Evolutionary conservation across 2,113 vertebrate genomes (phyloP), one percentile per base, ranked within the genome.

Genomic region (Mixornis gularis): DNA sequence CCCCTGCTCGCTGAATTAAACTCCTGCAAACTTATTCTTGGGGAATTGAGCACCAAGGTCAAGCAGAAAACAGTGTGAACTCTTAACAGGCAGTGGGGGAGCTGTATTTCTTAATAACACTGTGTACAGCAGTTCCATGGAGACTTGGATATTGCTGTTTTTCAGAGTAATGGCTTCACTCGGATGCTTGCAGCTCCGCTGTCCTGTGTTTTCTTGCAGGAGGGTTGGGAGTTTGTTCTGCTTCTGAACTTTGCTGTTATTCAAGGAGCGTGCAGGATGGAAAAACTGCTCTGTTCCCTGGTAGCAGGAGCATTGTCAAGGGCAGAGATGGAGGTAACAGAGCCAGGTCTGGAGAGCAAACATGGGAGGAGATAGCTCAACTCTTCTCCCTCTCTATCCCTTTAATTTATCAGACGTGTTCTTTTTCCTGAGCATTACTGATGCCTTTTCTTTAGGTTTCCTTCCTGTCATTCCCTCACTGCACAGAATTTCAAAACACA

Each of bases 121-220:
- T 10, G 15, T 69, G 36, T 74, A 1, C 30, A 62, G 65, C n/a
- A 3, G 25, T 79, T 85, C 77, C 65, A 9, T 30, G 38, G 66
- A 86, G 73, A 58, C 10, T 63, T 74, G 22, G 5, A 8, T 46
- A 4, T 43, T 63, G 66, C 48, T 46, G 7, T 53, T 71, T 93
- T 83, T 56, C 60, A 59, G 51, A 36, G 59, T 46, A 72, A 62
- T 21, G 22, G 60, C 58, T 83, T 48, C 41, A 41, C 32, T 44
- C 1, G 0, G 18, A 13, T 71, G 7, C 29, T 34, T 41, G 34
- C 0, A 0, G 68, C 59, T 72, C 49, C 0, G 0, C 64, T 40
- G 7, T 62, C 38, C 34, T 1, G 0, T 52, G n/a, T 59, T 52
- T 85, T 38, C 26, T 30, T 60, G 78, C 1, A 1, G 52, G 27